A percentile compares a stretch with the other conserved stretches of the same genome.
Evolutionary conservation across 1,140 invertebrate species (phyloP).

Genomic region (Bombyx mandarina): DNA sequence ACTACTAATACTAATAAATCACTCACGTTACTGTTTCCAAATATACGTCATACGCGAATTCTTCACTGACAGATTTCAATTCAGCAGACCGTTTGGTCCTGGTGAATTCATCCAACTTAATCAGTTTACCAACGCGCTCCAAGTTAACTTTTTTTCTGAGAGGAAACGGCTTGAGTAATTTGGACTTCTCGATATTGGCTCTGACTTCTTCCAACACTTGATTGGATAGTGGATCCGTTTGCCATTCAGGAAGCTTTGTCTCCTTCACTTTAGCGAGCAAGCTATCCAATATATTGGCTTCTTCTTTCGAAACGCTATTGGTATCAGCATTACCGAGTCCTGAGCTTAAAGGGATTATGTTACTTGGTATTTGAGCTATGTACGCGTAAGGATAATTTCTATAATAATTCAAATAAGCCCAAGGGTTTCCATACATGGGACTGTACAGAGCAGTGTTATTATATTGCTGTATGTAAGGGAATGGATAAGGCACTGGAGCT

Average conservation of each 20-base stretch:
- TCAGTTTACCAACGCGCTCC: constrained; percentile 43
- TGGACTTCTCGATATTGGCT: constrained; percentile 40
- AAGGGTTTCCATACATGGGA: background rate
- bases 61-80: constrained; percentile 3
- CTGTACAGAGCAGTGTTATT: constrained; percentile 3
- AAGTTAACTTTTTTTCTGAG: constrained; percentile 43
- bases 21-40: constrained; percentile 47
- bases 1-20: background rate
- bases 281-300: background rate
- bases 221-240: constrained; percentile 32
- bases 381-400: constrained; percentile 2
- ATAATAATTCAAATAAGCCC: constrained; percentile 3
- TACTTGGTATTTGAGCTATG: constrained; percentile 3
- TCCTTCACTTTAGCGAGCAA: constrained; percentile 9
- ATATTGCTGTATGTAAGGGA: constrained; percentile 34
- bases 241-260: constrained; percentile 33
- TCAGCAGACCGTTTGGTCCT: constrained; percentile 26
- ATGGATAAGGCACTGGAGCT: constrained; percentile 37
- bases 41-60: constrained; percentile 28
- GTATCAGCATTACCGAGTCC: constrained; percentile 5
- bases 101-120: constrained; percentile 37
- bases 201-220: constrained; percentile 42
- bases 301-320: constrained; percentile 5
- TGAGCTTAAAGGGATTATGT: constrained; percentile 4
- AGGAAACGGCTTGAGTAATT: constrained; percentile 27